Conservation (phyloP, 1,140 invertebrate genomes). For the Brachionus paranguensis region DNA sequence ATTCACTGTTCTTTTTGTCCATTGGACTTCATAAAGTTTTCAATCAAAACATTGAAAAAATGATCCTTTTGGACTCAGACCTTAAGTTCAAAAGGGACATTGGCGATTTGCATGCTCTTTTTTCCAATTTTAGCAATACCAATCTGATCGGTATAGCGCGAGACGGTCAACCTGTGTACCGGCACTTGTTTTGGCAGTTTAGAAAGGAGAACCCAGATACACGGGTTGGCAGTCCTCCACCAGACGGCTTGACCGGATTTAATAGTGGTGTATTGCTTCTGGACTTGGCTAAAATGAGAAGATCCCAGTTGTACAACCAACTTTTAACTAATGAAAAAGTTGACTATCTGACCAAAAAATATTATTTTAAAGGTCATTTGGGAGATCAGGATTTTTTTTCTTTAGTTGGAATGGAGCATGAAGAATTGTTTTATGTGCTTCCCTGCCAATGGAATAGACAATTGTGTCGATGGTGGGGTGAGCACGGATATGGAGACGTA, state of each 20-base stretch:
- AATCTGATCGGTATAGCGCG: conserved; percentile 69
- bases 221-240: conserved; percentile 60
- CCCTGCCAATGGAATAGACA: conserved; percentile 78
- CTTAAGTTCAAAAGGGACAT: conserved; percentile 70
- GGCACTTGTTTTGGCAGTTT: conserved; percentile 69
- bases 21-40: conserved; percentile 68
- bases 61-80: conserved; percentile 73
- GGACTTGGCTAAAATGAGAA: conserved; percentile 64
- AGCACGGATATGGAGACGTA: conserved; percentile 69
- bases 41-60: conserved; percentile 57
- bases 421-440: conserved; percentile 68
- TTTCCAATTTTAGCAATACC: conserved; percentile 61
- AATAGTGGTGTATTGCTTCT: conserved; percentile 75
- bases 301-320: conserved; percentile 61
- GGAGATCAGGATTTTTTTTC: conserved; percentile 84
- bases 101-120: conserved; percentile 64
- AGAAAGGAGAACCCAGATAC: conserved; percentile 62
- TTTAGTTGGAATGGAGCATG: conserved; percentile 66
- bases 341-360: conserved; percentile 63
- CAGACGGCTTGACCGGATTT: conserved; percentile 67
- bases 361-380: conserved; percentile 68
- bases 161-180: conserved; percentile 73
- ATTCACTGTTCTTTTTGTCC: conserved; percentile 74
- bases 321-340: conserved; percentile 61
- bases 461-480: conserved; percentile 75